Evolutionary conservation across 2,797 vertebrate species (phyloP).

Genomic region (Chaunax sp.): DNA sequence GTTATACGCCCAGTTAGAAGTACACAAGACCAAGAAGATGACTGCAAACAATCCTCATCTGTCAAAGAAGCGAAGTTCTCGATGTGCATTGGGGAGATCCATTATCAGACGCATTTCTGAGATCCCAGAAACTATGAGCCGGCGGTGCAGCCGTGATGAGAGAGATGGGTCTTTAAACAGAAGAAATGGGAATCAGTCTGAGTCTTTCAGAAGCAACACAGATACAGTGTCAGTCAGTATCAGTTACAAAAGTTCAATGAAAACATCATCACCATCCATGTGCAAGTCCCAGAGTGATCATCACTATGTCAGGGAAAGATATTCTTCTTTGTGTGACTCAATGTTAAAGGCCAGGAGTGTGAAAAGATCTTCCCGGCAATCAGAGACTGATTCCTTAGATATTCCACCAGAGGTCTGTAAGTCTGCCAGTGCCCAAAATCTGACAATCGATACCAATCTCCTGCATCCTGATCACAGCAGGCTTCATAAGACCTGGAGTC

Average conservation of each 20-base stretch:
- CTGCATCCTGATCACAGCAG: conserved; percentile 78
- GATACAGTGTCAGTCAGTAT: conserved; percentile 62
- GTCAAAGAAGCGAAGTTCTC: conserved; percentile 87
- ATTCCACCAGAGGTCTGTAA: conserved; percentile 86
- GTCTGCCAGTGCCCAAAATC: conserved; percentile 93
- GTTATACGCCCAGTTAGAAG: conserved; percentile 93
- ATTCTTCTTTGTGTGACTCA: conserved; percentile 72
- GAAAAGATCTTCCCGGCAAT: conserved; percentile 70
- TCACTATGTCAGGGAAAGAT: conserved; percentile 71
- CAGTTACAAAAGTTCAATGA: conserved; percentile 77
- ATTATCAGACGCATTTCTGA: conserved; percentile 87
- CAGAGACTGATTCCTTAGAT: conserved; percentile 84
- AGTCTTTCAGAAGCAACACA: conserved; percentile 76
- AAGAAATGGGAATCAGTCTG: conserved; percentile 68
- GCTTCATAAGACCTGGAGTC: conserved; percentile 92
- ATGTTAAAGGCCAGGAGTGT: conserved; percentile 71
- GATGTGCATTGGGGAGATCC: conserved; percentile 87
- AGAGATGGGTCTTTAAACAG: conserved; percentile 75
- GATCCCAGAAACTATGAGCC: conserved; percentile 84
- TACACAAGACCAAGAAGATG: conserved; percentile 93
- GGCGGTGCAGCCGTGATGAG: conserved; percentile 85
- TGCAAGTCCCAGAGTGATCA: conserved; percentile 84
- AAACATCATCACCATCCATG: conserved; percentile 73
- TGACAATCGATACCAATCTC: conserved; percentile 83
- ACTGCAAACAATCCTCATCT: conserved; percentile 92